phyloP scores from a whole-genome alignment of 2,888 invertebrate genomes.

The Epistrophe grossulariae region DNA sequence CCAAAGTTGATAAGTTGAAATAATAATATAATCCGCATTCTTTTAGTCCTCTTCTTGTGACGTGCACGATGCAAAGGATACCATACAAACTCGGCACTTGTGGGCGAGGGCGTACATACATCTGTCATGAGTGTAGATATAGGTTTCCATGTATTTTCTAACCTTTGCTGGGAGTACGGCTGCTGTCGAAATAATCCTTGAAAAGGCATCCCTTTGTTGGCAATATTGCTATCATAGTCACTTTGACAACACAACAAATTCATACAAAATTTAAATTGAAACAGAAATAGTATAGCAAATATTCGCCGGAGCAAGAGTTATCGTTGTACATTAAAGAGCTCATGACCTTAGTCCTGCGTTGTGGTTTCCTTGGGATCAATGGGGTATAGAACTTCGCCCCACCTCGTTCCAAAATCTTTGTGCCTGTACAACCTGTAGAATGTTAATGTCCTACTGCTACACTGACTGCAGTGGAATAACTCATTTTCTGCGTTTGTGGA shows the following conservation, averaged over 20 bases:
- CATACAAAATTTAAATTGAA: conserved; percentile 57
- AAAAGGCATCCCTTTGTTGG: conserved; percentile 55
- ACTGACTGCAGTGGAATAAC: conserved; percentile 71
- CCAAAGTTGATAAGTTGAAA: conserved; percentile 54
- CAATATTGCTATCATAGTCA: conserved; percentile 51
- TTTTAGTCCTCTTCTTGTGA: conserved; percentile 20
- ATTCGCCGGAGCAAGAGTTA: conserved; percentile 24
- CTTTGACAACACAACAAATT: conserved; percentile 51
- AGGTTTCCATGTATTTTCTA: background rate
- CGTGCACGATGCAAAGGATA: conserved; percentile 29
- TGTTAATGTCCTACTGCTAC: conserved; percentile 74
- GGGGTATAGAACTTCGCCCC: conserved; percentile 32
- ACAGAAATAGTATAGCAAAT: conserved; percentile 16
- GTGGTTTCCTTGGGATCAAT: conserved; percentile 59
- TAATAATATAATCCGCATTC: conserved; percentile 48
- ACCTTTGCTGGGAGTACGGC: background rate
- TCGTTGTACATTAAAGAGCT: conserved; percentile 64
- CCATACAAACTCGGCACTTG: background rate
- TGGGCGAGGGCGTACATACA: background rate
- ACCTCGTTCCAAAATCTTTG: conserved; percentile 18
- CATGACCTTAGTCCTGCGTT: conserved; percentile 71
- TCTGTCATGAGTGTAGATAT: background rate
- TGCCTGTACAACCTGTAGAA: conserved; percentile 71
- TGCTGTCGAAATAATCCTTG: conserved; percentile 59
- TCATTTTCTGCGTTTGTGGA: conserved; percentile 55